These are phyloP conservation scores for Drosophila kambysellisi DNA, from an alignment of 2,888 invertebrate genomes.

Conservation along the genomic window DNA sequence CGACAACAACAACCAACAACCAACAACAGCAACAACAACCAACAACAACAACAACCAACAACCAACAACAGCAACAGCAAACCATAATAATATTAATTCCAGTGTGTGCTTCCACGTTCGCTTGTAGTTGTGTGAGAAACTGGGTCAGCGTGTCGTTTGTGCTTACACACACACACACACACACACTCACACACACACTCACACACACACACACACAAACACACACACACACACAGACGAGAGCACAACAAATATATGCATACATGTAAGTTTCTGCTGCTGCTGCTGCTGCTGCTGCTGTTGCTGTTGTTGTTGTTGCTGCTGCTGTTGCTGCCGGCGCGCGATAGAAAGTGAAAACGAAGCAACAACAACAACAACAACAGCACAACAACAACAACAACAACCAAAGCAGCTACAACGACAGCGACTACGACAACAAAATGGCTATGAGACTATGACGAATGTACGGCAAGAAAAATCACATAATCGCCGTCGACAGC, in stretches of 20 bases:
- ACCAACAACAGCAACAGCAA: conserved; percentile 51
- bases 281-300: conserved; percentile 45
- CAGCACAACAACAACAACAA: conserved; percentile 22
- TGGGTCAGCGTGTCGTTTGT: conserved; percentile 83
- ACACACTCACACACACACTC: conserved; percentile 10
- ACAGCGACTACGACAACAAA: conserved; percentile 77
- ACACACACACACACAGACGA: conserved; percentile 21
- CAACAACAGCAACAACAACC: conserved; percentile 29
- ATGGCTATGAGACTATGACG: conserved; percentile 72
- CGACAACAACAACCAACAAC: conserved; percentile 46
- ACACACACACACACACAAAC: conserved; percentile 27
- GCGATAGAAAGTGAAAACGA: conserved; percentile 80
- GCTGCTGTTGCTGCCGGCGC: conserved; percentile 58
- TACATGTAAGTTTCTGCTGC: conserved; percentile 64
- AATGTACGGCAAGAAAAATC: conserved; percentile 73
- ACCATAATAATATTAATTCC: conserved; percentile 81
- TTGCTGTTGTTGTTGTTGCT: conserved; percentile 21
- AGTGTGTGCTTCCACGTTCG: conserved; percentile 76
- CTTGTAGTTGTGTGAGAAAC: conserved; percentile 78
- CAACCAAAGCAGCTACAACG: conserved; percentile 20
- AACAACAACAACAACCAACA: conserved; percentile 3
- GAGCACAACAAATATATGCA: conserved; percentile 65
- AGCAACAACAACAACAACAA: conserved; percentile 39
- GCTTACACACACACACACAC: conserved; percentile 53
- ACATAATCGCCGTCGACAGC: conserved; percentile 68